Base-by-base conservation (phyloP, 2,113 vertebrate genomes). In the Embiotoca jacksoni region DNA sequence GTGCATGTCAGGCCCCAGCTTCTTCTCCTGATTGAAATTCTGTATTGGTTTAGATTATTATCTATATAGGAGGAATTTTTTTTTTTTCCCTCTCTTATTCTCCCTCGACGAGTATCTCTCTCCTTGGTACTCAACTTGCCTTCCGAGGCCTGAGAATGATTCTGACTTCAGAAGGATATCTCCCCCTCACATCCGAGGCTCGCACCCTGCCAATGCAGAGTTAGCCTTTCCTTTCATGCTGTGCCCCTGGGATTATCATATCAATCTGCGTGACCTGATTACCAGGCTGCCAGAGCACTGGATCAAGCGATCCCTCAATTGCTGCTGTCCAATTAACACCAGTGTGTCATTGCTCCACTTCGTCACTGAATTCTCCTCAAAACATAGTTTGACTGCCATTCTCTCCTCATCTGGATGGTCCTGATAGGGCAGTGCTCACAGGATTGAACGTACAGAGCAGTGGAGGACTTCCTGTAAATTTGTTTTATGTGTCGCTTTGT, bases 181-280 rank as follows among this genome's bases (percentile, higher is more conserved):
- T 89, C 72, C 63, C 76, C 79, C 81, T 91, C 70, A 88, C 89
- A 91, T 92, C 81, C 83, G 13, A 70, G 73, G 82, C 82, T 84
- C n/a, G 63, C 75, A 76, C 81, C 46, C 82, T 87, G 87, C 89
- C 80, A 85, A 79, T 76, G 90, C 86, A 87, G 90, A 92, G 91
- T 93, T 93, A 89, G 93, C 90, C 92, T 90, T 80, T 89, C 75
- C 91, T 93, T 93, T 92, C 80, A 91, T 89, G 85, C 71, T 30
- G 54, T 80, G 84, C 92, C 90, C 89, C 83, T 80, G 90, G 91
- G 92, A 92, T 93, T 90, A 91, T 92, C 89, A 88, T 91, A 89
- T 92, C 92, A 91, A 89, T 91, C 90, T 92, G 88, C 82, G 80
- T 92, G 91, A 90, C 91, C 91, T 91, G 91, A 92, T 93, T 93